phyloP scores from a whole-genome alignment of 2,113 vertebrate species.

The Caracal caracal region DNA sequence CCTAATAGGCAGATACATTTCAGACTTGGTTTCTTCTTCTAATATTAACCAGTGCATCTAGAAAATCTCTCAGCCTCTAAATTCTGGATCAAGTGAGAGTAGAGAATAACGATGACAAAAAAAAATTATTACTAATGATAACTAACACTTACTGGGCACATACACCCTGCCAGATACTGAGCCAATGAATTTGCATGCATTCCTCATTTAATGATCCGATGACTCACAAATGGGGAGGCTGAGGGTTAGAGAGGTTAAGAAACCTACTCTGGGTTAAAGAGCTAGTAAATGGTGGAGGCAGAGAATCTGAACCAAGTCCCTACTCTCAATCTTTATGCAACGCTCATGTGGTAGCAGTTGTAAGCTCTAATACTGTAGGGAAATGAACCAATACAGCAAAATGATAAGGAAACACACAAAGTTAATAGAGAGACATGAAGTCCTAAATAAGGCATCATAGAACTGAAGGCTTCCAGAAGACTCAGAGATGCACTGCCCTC shows the following conservation, averaged over 20 bases:
- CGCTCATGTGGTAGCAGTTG: not conserved
- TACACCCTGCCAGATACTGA: not conserved
- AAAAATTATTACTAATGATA: not conserved
- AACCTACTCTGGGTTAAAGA: not conserved
- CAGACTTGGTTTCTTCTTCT: constrained; percentile 51
- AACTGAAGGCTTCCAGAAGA: not conserved
- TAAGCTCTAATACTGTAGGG: not conserved
- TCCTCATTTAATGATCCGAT: constrained; percentile 9
- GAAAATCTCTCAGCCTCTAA: constrained; percentile 54
- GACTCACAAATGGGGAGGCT: not conserved
- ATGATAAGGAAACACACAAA: not conserved
- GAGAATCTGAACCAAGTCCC: not conserved
- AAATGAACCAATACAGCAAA: not conserved
- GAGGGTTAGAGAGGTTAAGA: constrained; percentile 8
- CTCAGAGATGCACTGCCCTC: rapidly evolving
- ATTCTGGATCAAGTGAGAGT: not conserved
- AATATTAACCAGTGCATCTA: constrained; percentile 49
- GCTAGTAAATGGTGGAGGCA: not conserved
- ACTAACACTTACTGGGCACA: not conserved
- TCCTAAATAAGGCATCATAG: not conserved
- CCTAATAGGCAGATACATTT: constrained; percentile 75
- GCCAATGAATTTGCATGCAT: not conserved
- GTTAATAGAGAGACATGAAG: not conserved
- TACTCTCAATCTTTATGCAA: not conserved
- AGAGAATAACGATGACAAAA: not conserved